Evolutionary conservation across 2,113 vertebrate genomes (phyloP).

Genomic region (Mormoops blainvillei): DNA sequence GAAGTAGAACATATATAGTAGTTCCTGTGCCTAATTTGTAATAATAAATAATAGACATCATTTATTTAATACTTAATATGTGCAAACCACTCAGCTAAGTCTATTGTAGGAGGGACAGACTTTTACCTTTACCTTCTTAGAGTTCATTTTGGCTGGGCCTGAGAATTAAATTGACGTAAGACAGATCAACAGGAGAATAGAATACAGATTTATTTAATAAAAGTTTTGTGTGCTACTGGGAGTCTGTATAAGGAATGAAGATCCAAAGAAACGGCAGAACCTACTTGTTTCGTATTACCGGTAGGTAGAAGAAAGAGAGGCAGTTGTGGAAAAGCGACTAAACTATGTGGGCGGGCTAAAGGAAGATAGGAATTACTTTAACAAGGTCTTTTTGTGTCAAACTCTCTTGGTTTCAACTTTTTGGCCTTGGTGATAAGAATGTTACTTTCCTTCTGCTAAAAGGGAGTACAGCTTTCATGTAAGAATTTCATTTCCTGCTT

Average conservation of each 20-base stretch:
- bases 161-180: background rate
- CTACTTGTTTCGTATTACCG: background rate
- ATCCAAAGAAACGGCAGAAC: background rate
- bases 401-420: background rate
- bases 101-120: background rate
- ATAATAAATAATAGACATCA: slow-evolving; percentile 2
- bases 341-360: background rate
- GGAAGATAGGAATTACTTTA: background rate
- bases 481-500: background rate
- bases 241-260: background rate
- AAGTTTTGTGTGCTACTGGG: background rate
- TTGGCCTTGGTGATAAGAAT: background rate
- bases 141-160: background rate
- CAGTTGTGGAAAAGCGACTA: background rate
- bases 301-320: background rate
- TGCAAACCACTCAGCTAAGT: background rate
- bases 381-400: background rate
- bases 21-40: slow-evolving; percentile 9
- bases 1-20: background rate
- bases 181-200: background rate
- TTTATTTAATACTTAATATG: background rate
- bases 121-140: background rate
- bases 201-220: background rate
- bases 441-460: background rate
- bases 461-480: background rate